A percentile compares a stretch with the other conserved stretches of the same genome.
These are phyloP conservation scores for Salvelinus namaycush DNA, from an alignment of 2,113 vertebrate genomes.

Conservation along the genomic window DNA sequence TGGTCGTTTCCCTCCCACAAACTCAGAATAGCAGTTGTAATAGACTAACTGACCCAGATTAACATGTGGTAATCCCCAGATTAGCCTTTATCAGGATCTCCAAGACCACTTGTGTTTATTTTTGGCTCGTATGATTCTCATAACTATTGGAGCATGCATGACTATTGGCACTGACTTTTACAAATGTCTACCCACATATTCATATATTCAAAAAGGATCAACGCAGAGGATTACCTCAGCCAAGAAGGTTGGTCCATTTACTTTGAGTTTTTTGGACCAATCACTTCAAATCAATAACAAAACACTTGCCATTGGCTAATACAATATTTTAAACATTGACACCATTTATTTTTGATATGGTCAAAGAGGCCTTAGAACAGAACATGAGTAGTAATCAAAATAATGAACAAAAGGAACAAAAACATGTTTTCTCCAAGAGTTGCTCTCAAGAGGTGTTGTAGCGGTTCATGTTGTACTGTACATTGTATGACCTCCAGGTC, in stretches of 20 bases:
- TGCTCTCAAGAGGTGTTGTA: background rate
- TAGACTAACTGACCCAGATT: slow-evolving; percentile 62
- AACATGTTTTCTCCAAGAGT: background rate
- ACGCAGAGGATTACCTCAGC: background rate
- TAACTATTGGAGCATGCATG: slow-evolving; percentile 10
- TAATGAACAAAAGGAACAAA: background rate
- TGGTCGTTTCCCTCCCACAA: background rate
- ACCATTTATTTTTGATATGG: slow-evolving; percentile 40
- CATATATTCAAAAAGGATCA: background rate
- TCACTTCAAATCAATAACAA: no score
- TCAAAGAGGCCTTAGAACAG: background rate
- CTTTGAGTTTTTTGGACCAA: no score
- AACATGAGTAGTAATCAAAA: slow-evolving; percentile 28
- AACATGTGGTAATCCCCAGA: slow-evolving; percentile 63
- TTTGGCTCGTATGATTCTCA: slow-evolving; percentile 25
- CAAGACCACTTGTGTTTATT: slow-evolving; percentile 48
- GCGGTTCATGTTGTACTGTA: slow-evolving; percentile 17
- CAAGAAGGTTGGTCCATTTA: no score
- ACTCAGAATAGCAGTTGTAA: slow-evolving; percentile 21
- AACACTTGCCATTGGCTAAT: no score
- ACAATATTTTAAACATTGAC: background rate
- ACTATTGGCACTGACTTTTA: background rate
- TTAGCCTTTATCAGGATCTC: slow-evolving; percentile 57
- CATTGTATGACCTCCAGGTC: slow-evolving; percentile 1
- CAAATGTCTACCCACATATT: background rate